These are phyloP conservation scores for Silurus asotus DNA, from an alignment of 2,113 vertebrate species.

Conservation along the genomic window DNA sequence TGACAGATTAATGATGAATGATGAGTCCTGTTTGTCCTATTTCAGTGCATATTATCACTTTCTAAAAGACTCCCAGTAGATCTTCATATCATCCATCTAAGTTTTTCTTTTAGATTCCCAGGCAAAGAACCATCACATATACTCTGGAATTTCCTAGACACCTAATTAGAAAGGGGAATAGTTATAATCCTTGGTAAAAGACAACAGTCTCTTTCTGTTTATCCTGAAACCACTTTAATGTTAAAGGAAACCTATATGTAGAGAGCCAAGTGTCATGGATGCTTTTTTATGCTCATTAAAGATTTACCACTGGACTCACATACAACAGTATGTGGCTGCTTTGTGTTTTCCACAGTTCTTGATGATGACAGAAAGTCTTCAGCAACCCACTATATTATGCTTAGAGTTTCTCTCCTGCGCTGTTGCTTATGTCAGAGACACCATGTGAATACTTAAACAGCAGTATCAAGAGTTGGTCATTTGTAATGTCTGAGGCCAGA, in stretches of 20 bases:
- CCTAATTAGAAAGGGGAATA: slow-evolving; percentile 64
- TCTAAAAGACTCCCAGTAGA: neutral
- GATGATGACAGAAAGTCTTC: neutral
- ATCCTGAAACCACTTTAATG: slow-evolving; percentile 39
- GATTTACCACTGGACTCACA: neutral
- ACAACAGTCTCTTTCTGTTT: slow-evolving; percentile 50
- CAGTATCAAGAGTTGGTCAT: neutral
- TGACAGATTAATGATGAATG: neutral
- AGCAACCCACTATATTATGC: neutral
- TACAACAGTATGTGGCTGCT: neutral
- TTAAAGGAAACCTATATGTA: slow-evolving; percentile 3
- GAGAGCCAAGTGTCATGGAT: slow-evolving; percentile 2
- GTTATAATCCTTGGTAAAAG: slow-evolving; percentile 66
- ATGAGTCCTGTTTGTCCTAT: neutral
- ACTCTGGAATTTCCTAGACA: slow-evolving; percentile 48
- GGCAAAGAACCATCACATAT: slow-evolving; percentile 24
- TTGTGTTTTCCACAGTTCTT: neutral
- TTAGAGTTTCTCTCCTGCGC: neutral
- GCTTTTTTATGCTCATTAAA: neutral
- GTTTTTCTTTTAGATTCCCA: slow-evolving; percentile 20
- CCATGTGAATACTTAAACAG: slow-evolving; percentile 1
- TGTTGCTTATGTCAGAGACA: neutral
- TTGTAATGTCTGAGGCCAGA: slow-evolving; percentile 18
- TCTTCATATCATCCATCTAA: neutral
- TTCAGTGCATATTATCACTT: neutral